Evolutionary conservation across 2,888 invertebrate genomes (phyloP).

Genomic region (Caenorhabditis afra): DNA sequence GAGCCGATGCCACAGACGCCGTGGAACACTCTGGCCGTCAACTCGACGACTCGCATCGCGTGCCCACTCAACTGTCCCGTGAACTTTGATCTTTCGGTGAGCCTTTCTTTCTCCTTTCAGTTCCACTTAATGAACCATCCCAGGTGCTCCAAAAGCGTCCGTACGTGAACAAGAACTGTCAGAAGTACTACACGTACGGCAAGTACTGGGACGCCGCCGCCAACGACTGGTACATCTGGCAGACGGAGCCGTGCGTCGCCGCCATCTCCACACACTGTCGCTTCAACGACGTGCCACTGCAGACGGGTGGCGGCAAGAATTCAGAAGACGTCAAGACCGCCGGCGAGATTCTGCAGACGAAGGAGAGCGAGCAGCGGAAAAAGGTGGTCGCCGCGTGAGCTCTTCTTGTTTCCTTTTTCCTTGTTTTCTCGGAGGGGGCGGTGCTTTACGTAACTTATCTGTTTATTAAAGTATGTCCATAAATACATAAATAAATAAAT

Average conservation of each 20-base stretch:
- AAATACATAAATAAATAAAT: slow-evolving; percentile 2
- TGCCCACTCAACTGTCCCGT: slow-evolving; percentile 78
- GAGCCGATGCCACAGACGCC: slow-evolving; percentile 78
- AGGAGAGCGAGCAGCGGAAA: slow-evolving; percentile 46
- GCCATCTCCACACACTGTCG: slow-evolving; percentile 78
- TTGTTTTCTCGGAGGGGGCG: no score
- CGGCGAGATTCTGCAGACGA: slow-evolving; percentile 35
- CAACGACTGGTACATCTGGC: slow-evolving; percentile 77
- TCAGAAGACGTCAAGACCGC: slow-evolving; percentile 39
- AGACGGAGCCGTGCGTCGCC: slow-evolving; percentile 77
- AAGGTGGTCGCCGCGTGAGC: slow-evolving; percentile 28
- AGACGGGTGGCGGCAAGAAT: slow-evolving; percentile 25
- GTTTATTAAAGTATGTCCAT: slow-evolving; percentile 26
- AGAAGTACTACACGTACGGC: slow-evolving; percentile 78
- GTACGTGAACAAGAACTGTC: slow-evolving; percentile 74
- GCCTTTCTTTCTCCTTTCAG: background rate
- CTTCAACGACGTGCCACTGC: slow-evolving; percentile 76
- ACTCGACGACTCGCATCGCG: slow-evolving; percentile 71
- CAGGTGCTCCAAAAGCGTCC: slow-evolving; percentile 77
- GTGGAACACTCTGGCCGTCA: slow-evolving; percentile 73
- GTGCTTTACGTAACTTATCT: slow-evolving; percentile 8
- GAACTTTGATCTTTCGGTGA: slow-evolving; percentile 75
- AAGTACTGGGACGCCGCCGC: slow-evolving; percentile 69
- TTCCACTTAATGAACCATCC: no score
- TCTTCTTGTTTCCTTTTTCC: slow-evolving; percentile 7